Conservation (phyloP, 1,140 invertebrate species). For the Acyrthosiphon pisum region DNA sequence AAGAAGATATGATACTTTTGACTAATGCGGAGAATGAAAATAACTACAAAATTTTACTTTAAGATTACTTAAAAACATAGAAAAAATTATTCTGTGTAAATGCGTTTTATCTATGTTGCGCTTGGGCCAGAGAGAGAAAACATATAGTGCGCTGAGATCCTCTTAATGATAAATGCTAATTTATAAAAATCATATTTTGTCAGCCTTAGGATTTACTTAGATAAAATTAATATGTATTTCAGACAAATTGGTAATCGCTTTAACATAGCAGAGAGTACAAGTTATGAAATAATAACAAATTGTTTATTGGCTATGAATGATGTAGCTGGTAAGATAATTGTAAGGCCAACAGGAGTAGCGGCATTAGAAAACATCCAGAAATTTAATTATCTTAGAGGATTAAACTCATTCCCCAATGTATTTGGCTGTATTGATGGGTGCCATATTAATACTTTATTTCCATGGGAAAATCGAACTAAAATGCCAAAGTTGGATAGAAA, state of each 20-base stretch:
- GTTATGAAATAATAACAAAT: background rate
- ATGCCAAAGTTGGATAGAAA: background rate
- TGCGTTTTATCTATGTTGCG: too few relatives aligned
- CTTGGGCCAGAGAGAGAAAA: too few relatives aligned
- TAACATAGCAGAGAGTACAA: too few relatives aligned
- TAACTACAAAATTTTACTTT: slow-evolving; percentile 57
- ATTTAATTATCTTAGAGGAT: background rate
- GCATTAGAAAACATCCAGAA: background rate
- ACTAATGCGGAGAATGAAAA: slow-evolving; percentile 38
- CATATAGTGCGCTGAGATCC: too few relatives aligned
- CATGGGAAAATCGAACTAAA: background rate
- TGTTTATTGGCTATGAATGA: background rate
- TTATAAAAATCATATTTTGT: too few relatives aligned
- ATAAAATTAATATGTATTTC: too few relatives aligned
- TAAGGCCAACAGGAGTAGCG: background rate
- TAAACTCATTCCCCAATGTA: background rate
- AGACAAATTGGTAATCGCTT: too few relatives aligned
- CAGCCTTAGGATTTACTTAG: too few relatives aligned
- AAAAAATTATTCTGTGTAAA: too few relatives aligned
- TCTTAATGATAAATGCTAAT: too few relatives aligned
- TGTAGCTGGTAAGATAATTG: background rate
- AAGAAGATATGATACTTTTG: too few relatives aligned
- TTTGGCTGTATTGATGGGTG: background rate
- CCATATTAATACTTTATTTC: background rate
- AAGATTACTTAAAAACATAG: too few relatives aligned